Conservation (phyloP, 37 sponge, comb jelly and placozoan species). For the Tethya wilhelma region DNA sequence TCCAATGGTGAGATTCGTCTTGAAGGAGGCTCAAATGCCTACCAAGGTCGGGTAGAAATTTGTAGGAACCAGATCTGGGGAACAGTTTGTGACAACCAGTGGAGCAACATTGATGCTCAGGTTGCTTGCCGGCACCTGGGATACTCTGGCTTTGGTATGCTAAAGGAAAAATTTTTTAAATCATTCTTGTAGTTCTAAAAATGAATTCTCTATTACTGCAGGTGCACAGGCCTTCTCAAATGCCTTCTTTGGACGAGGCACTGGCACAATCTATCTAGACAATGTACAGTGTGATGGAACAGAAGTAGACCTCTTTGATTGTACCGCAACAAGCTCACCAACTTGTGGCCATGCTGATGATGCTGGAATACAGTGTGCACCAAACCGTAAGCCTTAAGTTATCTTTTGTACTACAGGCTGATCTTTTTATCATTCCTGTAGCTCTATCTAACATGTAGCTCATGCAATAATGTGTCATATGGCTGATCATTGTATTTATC, state of each 20-base stretch:
- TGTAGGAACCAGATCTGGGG: slow-evolving; percentile 15
- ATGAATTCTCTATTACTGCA: neutral
- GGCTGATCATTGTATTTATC: neutral
- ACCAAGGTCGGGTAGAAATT: slow-evolving; percentile 45
- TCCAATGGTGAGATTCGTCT: neutral
- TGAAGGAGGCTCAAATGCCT: neutral
- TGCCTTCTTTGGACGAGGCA: slow-evolving; percentile 20
- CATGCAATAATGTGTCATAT: neutral
- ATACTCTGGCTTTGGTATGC: neutral
- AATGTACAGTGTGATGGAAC: slow-evolving; percentile 34
- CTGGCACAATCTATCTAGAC: slow-evolving; percentile 18
- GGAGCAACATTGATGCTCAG: slow-evolving; percentile 8
- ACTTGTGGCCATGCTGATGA: slow-evolving; percentile 15
- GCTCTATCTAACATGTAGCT: no score
- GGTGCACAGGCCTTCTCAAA: slow-evolving; percentile 38
- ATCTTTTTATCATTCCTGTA: neutral
- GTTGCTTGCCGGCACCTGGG: slow-evolving; percentile 38
- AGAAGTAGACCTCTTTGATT: slow-evolving; percentile 22
- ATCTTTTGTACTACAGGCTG: neutral
- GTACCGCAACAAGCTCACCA: neutral
- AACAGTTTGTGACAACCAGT: slow-evolving; percentile 45
- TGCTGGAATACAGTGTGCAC: slow-evolving; percentile 17
- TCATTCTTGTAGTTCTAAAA: neutral
- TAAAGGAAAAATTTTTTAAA: neutral
- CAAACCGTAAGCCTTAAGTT: slow-evolving; percentile 3